Percentiles rank a stretch among this genome's conserved stretches.
These are phyloP conservation scores for Brachionus manjavacas DNA, from an alignment of 1,140 invertebrate genomes.

Conservation along the genomic window DNA sequence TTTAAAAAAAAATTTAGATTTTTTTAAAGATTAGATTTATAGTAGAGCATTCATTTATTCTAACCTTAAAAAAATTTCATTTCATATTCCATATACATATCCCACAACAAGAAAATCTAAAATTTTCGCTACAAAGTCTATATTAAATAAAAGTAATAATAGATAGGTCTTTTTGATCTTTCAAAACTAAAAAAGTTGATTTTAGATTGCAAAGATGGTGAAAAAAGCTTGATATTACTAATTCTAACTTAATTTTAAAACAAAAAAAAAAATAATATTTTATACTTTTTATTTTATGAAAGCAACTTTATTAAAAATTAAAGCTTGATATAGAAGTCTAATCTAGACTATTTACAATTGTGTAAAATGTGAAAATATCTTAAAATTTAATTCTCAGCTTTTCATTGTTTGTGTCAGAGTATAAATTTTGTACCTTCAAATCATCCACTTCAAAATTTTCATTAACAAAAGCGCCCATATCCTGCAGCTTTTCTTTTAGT, in stretches of 20 bases:
- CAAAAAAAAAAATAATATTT: not conserved
- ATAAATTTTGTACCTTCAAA: not conserved
- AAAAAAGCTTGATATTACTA: no score
- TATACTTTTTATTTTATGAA: not conserved
- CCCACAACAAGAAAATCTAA: no score
- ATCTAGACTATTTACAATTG: not conserved
- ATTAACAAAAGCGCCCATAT: slow-evolving; percentile 6
- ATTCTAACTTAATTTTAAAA: not conserved
- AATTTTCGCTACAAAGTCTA: no score
- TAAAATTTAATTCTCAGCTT: not conserved
- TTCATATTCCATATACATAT: no score
- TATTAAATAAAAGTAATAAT: no score
- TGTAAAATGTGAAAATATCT: not conserved
- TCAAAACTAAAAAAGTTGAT: not conserved
- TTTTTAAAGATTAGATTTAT: no score
- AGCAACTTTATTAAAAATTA: not conserved
- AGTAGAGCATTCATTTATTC: no score
- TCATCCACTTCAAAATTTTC: not conserved
- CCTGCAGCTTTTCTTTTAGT: not conserved
- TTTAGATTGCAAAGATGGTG: not conserved
- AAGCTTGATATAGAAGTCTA: not conserved
- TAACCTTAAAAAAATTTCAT: no score
- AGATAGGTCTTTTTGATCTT: no score
- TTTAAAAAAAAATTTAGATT: no score
- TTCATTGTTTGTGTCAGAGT: not conserved